Percentiles rank a stretch among this genome's conserved stretches.
Conservation (phyloP, 1,140 invertebrate species). For the Psix sp. region DNA sequence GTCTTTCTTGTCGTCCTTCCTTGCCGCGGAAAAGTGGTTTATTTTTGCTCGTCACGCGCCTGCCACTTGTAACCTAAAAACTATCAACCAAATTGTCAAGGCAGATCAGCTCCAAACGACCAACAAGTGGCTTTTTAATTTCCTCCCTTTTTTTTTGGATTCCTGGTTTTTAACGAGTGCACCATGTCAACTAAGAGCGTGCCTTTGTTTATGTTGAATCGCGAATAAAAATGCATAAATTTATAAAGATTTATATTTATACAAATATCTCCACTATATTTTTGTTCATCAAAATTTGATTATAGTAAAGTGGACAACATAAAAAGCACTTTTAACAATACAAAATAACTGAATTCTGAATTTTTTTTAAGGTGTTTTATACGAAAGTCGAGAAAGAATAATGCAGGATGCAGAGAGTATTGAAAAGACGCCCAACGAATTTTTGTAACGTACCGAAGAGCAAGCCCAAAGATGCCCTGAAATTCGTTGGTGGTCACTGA, state of each 20-base stretch:
- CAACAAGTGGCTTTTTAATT: not conserved
- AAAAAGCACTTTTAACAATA: not conserved
- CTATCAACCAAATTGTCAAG: not conserved
- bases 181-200: too few relatives aligned
- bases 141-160: too few relatives aligned
- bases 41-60: conserved; percentile 37
- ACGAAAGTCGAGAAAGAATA: conserved; percentile 93
- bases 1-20: conserved; percentile 37
- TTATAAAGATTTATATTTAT: too few relatives aligned
- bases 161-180: too few relatives aligned
- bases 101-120: not conserved
- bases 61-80: conserved; percentile 53
- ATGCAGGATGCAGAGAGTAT: conserved; percentile 97
- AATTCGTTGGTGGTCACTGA: conserved; percentile 98
- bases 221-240: too few relatives aligned
- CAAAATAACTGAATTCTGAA: not conserved
- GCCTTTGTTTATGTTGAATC: too few relatives aligned
- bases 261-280: too few relatives aligned
- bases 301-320: too few relatives aligned
- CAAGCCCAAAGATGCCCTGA: conserved; percentile 89
- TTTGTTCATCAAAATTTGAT: too few relatives aligned
- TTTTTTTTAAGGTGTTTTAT: conserved; percentile 78
- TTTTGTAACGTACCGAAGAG: conserved; percentile 95
- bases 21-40: conserved; percentile 28
- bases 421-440: conserved; percentile 89